These are phyloP conservation scores for Pseudochaenichthys georgianus DNA, from an alignment of 2,797 vertebrate genomes.

Conservation along the genomic window DNA sequence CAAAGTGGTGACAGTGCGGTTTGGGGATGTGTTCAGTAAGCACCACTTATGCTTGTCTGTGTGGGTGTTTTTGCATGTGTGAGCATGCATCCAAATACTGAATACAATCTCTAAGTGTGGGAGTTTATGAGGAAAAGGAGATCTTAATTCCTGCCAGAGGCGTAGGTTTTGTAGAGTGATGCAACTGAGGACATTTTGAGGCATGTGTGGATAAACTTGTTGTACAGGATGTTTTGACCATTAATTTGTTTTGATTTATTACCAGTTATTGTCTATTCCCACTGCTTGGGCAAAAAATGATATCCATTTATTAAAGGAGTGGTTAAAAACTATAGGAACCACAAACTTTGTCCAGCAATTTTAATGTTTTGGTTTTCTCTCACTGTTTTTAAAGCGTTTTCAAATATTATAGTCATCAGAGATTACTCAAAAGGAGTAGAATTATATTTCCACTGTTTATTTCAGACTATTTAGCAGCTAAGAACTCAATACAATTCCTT, in stretches of 20 bases:
- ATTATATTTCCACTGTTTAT: no score
- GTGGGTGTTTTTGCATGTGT: slow-evolving; percentile 5
- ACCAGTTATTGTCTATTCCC: background rate
- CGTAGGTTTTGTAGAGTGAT: background rate
- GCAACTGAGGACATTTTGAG: background rate
- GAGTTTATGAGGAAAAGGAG: background rate
- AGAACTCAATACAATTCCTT: no score
- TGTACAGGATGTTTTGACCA: background rate
- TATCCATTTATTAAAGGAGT: no score
- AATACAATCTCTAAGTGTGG: slow-evolving; percentile 28
- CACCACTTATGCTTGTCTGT: background rate
- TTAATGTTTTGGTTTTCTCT: no score
- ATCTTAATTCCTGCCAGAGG: slow-evolving; percentile 9
- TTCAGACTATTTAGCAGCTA: no score
- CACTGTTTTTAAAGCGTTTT: no score
- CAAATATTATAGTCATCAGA: no score
- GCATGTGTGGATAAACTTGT: background rate
- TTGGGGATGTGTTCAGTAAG: background rate
- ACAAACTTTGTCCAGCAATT: no score
- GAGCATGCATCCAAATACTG: background rate
- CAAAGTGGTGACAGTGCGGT: background rate
- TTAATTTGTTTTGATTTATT: background rate
- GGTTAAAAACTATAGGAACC: no score
- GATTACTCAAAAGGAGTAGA: no score
- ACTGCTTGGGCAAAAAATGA: background rate